Base-by-base conservation (phyloP, 2,888 invertebrate species). In the Synergus itoensis region DNA sequence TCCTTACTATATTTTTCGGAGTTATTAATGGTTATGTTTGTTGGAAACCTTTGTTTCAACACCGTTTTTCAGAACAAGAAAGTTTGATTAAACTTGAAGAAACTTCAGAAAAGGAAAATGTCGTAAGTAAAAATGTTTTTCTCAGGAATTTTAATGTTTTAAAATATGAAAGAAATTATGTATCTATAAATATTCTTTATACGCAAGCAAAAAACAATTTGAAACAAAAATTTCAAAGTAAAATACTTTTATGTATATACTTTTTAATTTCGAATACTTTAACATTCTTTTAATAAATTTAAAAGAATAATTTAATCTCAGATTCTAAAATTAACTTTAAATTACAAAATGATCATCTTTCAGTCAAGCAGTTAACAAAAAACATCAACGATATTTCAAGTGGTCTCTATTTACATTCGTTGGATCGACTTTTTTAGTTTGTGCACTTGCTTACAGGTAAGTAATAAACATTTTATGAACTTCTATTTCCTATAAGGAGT, bases 11-110 rank as follows among this genome's bases (percentile, higher is more conserved):
- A 9, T 1, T 43, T 48, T 1, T 69, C 4, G 69, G 69, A 28
- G 0, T 48, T 69, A 7, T 69, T 14, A 69, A 69, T 48, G 69
- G 69, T 21, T 69, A 36, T 16, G 0, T 16, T 11, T 28, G 21
- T 45, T 69, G 48, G 48, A 48, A 48, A 43, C 67, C 67, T 21
- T 14, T 67, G 8, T 67, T 67, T 14, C 7, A 21, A 67, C 48
- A 43, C 41, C 11, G 16, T 14, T 21, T 16, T 12, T 3, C 16
- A 5, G 16, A 69, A 14, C 14, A 48, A 8, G 8, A 14, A 43
- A 11, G 21, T 28, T 28, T 28, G 8, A 14, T 14, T 48, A 28
- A 67, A 43, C 41, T 67, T 67, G 4, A 21, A 21, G 28, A 48
- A 14, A 16, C 45, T 8, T 45, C 69, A 14, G 48, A 48, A 69